A percentile compares a stretch with the other conserved stretches of the same genome.
phyloP scores from a whole-genome alignment of 2,797 vertebrate genomes.

The Coregonus suidteri region DNA sequence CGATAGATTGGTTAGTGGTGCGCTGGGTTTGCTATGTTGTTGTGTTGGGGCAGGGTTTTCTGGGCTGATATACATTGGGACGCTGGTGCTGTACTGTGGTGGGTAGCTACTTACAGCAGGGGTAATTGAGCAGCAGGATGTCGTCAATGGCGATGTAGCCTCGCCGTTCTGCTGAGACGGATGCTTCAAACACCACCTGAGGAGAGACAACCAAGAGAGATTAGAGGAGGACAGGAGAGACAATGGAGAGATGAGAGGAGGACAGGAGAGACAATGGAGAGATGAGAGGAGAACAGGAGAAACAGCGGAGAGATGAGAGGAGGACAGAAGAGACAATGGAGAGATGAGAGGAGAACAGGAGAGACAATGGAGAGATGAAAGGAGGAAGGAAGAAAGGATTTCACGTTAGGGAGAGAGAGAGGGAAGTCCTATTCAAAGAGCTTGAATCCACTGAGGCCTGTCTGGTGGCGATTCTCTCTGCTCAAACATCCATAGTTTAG shows the following conservation, averaged over 20 bases:
- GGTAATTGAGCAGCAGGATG: constrained; percentile 89
- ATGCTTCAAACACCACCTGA: constrained; percentile 93
- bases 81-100: background rate
- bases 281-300: background rate
- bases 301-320: background rate
- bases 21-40: background rate
- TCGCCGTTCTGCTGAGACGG: constrained; percentile 82
- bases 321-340: background rate
- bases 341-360: background rate
- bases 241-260: background rate
- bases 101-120: constrained; percentile 71
- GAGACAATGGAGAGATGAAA: background rate
- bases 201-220: constrained; percentile 31
- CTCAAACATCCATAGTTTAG: background rate
- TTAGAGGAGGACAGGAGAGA: constrained; percentile 34
- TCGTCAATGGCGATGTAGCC: constrained; percentile 94
- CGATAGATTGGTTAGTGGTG: background rate
- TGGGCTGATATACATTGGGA: background rate
- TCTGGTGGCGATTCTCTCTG: background rate
- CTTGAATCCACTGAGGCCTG: background rate
- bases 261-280: no score
- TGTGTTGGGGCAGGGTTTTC: background rate
- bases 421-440: background rate
- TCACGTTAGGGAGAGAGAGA: constrained; percentile 13
- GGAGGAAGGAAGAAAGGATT: background rate